These are phyloP conservation scores for Diadophis punctatus DNA, from an alignment of 2,113 vertebrate genomes.

Conservation along the genomic window DNA sequence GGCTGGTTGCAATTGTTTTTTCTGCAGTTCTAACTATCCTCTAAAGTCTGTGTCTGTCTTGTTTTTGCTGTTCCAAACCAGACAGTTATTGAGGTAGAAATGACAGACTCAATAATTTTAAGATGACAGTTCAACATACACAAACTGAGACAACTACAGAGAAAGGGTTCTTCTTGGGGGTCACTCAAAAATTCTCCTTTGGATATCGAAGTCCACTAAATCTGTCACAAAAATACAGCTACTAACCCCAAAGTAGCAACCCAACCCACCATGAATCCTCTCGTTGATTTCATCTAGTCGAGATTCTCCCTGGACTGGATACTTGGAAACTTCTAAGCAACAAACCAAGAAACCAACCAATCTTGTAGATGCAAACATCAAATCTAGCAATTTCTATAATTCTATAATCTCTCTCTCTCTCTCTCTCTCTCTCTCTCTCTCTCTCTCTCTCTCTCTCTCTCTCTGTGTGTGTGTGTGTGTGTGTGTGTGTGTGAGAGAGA, in stretches of 20 bases:
- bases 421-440: too few species aligned
- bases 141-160: too few species aligned
- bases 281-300: not conserved
- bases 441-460: too few species aligned
- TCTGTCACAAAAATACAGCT: not conserved
- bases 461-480: too few species aligned
- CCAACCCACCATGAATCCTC: not conserved
- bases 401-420: not conserved
- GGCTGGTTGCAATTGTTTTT: too few species aligned
- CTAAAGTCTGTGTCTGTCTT: too few species aligned
- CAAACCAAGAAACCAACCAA: not conserved
- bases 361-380: not conserved
- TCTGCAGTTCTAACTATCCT: too few species aligned
- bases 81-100: too few species aligned
- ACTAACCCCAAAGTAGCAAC: not conserved
- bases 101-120: too few species aligned
- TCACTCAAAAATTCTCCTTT: not conserved
- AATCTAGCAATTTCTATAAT: not conserved
- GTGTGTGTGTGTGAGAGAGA: not conserved
- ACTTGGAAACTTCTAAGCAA: not conserved
- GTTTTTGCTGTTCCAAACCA: too few species aligned
- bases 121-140: too few species aligned
- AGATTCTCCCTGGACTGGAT: not conserved
- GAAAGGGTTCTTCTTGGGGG: too few species aligned
- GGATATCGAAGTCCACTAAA: not conserved